Conservation (phyloP, 1,140 invertebrate genomes). For the Zaprionus taronus region DNA sequence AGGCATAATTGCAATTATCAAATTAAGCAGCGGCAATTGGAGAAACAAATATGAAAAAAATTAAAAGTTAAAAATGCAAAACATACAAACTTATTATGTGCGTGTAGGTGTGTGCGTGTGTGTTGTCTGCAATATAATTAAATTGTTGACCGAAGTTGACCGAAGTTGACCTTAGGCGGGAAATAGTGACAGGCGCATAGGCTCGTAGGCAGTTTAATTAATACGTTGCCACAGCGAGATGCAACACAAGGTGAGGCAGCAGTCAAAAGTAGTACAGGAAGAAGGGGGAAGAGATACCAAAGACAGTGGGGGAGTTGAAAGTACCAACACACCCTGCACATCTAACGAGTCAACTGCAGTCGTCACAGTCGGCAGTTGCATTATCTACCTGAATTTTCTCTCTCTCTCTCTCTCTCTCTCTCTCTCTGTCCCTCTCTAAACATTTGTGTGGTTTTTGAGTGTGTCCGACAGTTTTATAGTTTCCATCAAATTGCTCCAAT, state of each 20-base stretch:
- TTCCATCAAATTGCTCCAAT: slow-evolving; percentile 76
- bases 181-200: slow-evolving; percentile 68
- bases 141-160: slow-evolving; percentile 71
- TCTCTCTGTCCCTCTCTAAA: slow-evolving; percentile 17
- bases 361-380: slow-evolving; percentile 12
- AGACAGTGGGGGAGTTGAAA: slow-evolving; percentile 6
- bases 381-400: slow-evolving; percentile 39
- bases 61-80: slow-evolving; percentile 54
- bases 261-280: background rate
- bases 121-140: slow-evolving; percentile 63
- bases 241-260: slow-evolving; percentile 23
- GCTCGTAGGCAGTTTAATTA: slow-evolving; percentile 72
- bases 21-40: slow-evolving; percentile 67
- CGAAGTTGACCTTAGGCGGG: slow-evolving; percentile 46
- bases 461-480: slow-evolving; percentile 77
- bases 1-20: slow-evolving; percentile 73
- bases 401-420: slow-evolving; percentile 10
- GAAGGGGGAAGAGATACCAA: background rate
- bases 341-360: slow-evolving; percentile 1
- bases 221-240: slow-evolving; percentile 64
- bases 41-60: slow-evolving; percentile 64
- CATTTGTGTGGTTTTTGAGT: slow-evolving; percentile 61
- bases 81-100: background rate
- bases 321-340: slow-evolving; percentile 19
- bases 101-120: background rate